These are phyloP conservation scores for Tachina fera DNA, from an alignment of 2,888 invertebrate genomes.

Conservation along the genomic window DNA sequence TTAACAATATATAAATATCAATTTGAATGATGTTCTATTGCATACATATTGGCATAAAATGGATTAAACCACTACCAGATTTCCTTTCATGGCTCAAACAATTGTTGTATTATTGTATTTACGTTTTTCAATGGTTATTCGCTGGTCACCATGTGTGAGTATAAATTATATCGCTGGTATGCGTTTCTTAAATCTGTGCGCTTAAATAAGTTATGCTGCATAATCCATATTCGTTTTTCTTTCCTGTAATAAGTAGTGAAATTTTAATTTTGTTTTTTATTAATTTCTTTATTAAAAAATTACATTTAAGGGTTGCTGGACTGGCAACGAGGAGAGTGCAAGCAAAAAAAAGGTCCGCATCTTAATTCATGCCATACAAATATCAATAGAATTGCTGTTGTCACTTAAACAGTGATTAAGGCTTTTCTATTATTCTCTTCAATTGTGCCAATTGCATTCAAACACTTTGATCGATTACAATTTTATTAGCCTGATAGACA, in stretches of 20 bases:
- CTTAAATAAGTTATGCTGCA: slow-evolving; percentile 79
- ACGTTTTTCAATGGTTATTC: background rate
- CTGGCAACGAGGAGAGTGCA: background rate
- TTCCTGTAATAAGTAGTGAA: background rate
- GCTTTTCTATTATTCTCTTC: slow-evolving; percentile 8
- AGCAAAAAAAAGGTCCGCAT: slow-evolving; percentile 39
- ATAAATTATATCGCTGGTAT: background rate
- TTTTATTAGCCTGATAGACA: slow-evolving; percentile 75
- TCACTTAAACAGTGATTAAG: slow-evolving; percentile 60
- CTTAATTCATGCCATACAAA: background rate
- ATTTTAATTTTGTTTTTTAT: slow-evolving; percentile 37
- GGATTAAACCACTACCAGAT: too few relatives aligned
- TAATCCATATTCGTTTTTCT: slow-evolving; percentile 80
- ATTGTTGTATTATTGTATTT: too few relatives aligned
- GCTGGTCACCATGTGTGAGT: background rate
- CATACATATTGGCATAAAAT: too few relatives aligned
- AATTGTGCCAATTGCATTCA: slow-evolving; percentile 26
- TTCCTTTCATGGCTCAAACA: too few relatives aligned
- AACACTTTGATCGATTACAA: slow-evolving; percentile 78
- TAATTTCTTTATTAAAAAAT: background rate
- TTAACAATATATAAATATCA: too few relatives aligned
- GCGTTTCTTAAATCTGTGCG: background rate
- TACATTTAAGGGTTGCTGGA: slow-evolving; percentile 41
- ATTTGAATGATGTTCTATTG: too few relatives aligned
- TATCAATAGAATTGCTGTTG: slow-evolving; percentile 51